Conservation (phyloP, 2,113 vertebrate species). For the Atlantisia rogersi region DNA sequence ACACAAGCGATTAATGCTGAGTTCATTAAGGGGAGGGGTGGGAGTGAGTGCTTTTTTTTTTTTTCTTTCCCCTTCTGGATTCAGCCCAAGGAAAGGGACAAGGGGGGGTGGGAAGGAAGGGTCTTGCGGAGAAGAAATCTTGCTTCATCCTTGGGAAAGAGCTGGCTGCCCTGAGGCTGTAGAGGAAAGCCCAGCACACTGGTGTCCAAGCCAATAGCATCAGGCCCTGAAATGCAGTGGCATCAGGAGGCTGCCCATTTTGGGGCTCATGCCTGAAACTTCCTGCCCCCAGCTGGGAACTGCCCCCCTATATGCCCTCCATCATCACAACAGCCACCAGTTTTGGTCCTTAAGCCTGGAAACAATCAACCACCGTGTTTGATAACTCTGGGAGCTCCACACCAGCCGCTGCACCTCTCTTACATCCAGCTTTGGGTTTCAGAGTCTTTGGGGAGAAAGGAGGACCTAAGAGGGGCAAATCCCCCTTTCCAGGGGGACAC, state of each 20-base stretch:
- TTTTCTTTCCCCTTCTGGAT: not conserved
- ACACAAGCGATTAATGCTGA: constrained; percentile 42
- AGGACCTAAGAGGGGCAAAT: not conserved
- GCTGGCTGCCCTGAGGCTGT: not conserved
- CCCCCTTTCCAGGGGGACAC: not conserved
- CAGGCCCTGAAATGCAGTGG: rapidly evolving
- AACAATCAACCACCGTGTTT: rapidly evolving
- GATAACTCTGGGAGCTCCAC: not conserved
- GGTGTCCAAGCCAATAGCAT: not conserved
- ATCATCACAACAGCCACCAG: not conserved
- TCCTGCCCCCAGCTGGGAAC: not conserved
- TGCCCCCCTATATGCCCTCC: not conserved
- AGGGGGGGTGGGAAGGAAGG: not conserved
- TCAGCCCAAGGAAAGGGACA: not conserved
- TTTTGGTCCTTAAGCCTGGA: not conserved
- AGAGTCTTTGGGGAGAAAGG: not conserved
- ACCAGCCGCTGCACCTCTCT: rapidly evolving
- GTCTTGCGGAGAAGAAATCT: not conserved
- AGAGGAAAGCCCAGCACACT: not conserved
- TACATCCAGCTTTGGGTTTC: not conserved
- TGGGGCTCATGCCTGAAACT: rapidly evolving
- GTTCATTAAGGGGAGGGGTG: not conserved
- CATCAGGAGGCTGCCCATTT: not conserved
- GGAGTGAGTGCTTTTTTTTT: not conserved
- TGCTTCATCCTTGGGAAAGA: not conserved